phyloP scores from a whole-genome alignment of 2,113 vertebrate species.

The Halichoerus grypus region DNA sequence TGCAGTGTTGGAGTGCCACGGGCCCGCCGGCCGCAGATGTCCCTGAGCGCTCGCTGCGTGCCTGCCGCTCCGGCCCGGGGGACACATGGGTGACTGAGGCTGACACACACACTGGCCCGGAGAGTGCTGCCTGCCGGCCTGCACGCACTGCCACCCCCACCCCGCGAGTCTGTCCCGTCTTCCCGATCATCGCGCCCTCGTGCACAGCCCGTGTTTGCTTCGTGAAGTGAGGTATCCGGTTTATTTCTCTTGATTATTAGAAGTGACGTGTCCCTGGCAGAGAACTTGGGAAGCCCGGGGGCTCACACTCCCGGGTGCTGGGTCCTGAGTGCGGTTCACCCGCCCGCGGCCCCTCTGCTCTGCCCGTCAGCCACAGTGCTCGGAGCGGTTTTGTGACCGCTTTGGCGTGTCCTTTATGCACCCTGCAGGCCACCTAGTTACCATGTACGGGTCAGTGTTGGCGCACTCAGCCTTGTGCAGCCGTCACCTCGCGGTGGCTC shows the following conservation, averaged over 20 bases:
- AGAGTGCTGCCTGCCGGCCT: background rate
- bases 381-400: background rate
- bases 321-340: background rate
- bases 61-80: background rate
- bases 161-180: background rate
- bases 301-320: background rate
- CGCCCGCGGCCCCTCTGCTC: fast-evolving
- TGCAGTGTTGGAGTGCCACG: no score
- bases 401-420: fast-evolving
- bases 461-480: background rate
- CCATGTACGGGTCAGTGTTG: fast-evolving
- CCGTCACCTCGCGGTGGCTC: background rate
- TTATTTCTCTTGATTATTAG: background rate
- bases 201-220: background rate
- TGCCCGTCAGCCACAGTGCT: fast-evolving
- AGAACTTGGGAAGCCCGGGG: background rate
- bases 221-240: background rate
- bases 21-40: no score
- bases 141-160: fast-evolving
- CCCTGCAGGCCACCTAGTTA: background rate
- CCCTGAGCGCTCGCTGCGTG: background rate
- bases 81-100: background rate
- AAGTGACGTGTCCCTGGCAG: background rate
- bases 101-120: background rate
- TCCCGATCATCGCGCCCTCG: background rate